Percentiles rank a stretch among this genome's conserved stretches.
These are phyloP conservation scores for Myrmecobius fasciatus DNA, from an alignment of 2,113 vertebrate species.

Conservation along the genomic window DNA sequence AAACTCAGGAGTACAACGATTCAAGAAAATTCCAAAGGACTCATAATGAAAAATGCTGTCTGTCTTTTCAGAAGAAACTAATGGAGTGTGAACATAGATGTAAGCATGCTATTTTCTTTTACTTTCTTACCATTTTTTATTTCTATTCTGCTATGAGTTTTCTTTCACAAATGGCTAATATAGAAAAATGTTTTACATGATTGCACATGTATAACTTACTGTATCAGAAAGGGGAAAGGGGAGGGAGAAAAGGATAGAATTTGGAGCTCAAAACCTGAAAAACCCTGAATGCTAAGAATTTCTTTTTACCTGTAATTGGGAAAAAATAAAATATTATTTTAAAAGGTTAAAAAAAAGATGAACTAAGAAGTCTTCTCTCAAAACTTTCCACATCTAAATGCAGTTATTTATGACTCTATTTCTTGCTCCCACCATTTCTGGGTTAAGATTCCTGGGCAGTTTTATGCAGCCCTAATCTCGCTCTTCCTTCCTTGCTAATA, in stretches of 20 bases:
- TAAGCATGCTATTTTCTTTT: too few relatives aligned
- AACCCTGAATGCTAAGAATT: background rate
- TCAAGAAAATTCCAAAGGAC: too few relatives aligned
- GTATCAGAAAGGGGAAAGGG: background rate
- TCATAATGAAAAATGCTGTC: too few relatives aligned
- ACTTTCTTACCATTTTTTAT: too few relatives aligned
- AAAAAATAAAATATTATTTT: background rate
- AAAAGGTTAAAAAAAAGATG: background rate
- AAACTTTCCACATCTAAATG: background rate
- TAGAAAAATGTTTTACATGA: background rate
- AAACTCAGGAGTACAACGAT: too few relatives aligned
- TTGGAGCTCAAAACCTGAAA: background rate
- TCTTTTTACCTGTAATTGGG: background rate
- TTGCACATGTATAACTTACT: background rate
- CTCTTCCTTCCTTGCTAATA: conserved; percentile 37
- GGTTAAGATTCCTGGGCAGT: background rate
- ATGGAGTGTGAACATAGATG: too few relatives aligned
- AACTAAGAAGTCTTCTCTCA: background rate
- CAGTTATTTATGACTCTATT: background rate
- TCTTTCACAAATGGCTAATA: background rate
- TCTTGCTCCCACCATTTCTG: background rate
- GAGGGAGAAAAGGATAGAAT: background rate
- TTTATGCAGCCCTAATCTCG: background rate
- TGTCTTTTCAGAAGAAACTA: too few relatives aligned
- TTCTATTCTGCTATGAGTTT: background rate